Conservation (phyloP, 2,888 invertebrate species). For the Beris chalybata region DNA sequence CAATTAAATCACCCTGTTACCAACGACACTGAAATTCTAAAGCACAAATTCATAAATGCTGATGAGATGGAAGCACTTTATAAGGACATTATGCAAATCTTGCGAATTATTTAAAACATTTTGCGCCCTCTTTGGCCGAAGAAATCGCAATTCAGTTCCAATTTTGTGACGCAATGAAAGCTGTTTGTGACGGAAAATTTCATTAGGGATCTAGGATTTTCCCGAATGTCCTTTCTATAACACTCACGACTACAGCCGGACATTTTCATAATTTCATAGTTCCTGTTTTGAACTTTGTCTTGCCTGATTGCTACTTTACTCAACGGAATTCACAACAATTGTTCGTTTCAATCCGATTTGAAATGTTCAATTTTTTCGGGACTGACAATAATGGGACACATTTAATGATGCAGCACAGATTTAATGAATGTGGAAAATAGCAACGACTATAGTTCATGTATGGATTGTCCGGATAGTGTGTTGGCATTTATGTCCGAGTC, state of each 20-base stretch:
- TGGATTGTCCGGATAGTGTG: too few relatives aligned
- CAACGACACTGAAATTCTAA: too few relatives aligned
- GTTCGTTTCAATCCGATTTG: too few relatives aligned
- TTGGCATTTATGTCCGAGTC: too few relatives aligned
- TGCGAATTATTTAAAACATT: slow-evolving; percentile 25
- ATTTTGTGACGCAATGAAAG: too few relatives aligned
- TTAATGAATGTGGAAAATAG: slow-evolving; percentile 22
- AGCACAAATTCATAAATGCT: slow-evolving; percentile 30
- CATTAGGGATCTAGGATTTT: slow-evolving; percentile 5
- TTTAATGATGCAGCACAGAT: slow-evolving; percentile 22
- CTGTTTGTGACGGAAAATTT: background rate
- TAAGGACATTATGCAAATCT: slow-evolving; percentile 28
- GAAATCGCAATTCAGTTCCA: background rate
- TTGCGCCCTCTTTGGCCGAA: background rate
- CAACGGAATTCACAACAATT: too few relatives aligned
- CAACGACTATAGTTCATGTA: slow-evolving; percentile 13
- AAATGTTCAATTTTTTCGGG: too few relatives aligned
- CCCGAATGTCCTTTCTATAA: slow-evolving; percentile 8
- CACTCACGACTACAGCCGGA: background rate
- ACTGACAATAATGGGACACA: slow-evolving; percentile 8
- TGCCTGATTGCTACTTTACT: background rate
- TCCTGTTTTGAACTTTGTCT: background rate
- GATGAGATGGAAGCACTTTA: slow-evolving; percentile 20
- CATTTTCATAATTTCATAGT: too few relatives aligned
- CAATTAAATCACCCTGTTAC: too few relatives aligned